Percentiles rank a stretch among this genome's conserved stretches.
These are phyloP conservation scores for Lottia gigantea DNA, from an alignment of 2,888 invertebrate genomes.

Conservation along the genomic window DNA sequence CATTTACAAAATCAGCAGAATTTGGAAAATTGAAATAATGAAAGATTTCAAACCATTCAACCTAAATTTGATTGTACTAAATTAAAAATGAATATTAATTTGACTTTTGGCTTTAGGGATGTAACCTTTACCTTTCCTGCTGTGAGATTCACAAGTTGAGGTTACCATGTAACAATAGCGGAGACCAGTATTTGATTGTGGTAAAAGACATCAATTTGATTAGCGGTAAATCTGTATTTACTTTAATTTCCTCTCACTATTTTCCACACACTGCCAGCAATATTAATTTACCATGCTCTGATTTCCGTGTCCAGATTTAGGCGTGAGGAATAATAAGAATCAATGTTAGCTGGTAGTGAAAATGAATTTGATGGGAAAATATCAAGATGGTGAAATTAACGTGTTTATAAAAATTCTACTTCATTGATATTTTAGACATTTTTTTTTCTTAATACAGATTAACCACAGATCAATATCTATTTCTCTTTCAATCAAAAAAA, in stretches of 20 bases:
- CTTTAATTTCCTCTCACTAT: neutral
- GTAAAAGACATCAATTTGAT: too few relatives aligned
- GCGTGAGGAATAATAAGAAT: neutral
- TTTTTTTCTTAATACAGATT: neutral
- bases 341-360: neutral
- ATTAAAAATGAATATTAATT: too few relatives aligned
- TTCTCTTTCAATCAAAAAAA: neutral
- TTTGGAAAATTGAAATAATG: too few relatives aligned
- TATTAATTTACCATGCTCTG: neutral
- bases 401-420: neutral
- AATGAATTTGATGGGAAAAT: neutral
- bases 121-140: too few relatives aligned
- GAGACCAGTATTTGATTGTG: too few relatives aligned
- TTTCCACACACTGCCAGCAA: neutral
- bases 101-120: too few relatives aligned
- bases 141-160: too few relatives aligned
- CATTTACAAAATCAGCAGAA: too few relatives aligned
- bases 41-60: too few relatives aligned
- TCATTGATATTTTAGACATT: neutral
- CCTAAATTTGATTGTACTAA: too few relatives aligned
- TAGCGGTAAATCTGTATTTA: neutral
- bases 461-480: constrained; percentile 4
- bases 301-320: constrained; percentile 2
- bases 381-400: neutral
- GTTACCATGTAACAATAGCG: too few relatives aligned